Evolutionary conservation across 1,140 invertebrate genomes (phyloP), one percentile per base, ranked within the genome.

Genomic region (Trichonephila clavipes): DNA sequence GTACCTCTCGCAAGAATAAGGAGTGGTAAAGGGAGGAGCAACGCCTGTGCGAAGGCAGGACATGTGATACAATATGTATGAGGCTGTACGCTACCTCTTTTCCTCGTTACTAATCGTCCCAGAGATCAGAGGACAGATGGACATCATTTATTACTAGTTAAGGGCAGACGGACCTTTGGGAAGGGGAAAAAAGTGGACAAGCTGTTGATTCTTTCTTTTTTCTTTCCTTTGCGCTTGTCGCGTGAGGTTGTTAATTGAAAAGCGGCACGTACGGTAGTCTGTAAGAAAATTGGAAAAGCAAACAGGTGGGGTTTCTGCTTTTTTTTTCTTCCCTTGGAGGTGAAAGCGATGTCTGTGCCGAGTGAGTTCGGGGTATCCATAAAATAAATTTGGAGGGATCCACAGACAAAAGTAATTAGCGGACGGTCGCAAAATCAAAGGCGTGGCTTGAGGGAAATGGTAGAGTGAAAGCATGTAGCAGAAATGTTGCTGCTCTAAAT

Each of bases 111-210:
- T 66, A 88, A 88, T 88, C 59, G 28, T n/a, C 21, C 21, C 24
- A 44, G 61, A 40, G 86, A 88, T 88, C 86, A 88, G 64, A 88
- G 86, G 86, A 88, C 86, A 88, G 19, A 64, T 44, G 86, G 86
- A 88, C 86, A 62, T 88, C 86, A 88, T 88, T 64, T 88, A 88
- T 88, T 88, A 88, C 61, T 34, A 62, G 64, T 88, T 88, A 88
- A 88, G 85, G 85, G 85, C 64, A 87, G 64, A 88, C 40, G 86
- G 86, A 88, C 86, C 40, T 62, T 64, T 6, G 64, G 1, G 34
- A 40, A 28, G 72, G 40, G 19, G n/a, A 28, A 44, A 61, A 21
- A 40, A 21, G 61, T 34, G 51, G 59, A 40, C 34, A 40, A 40
- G 82, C 86, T 40, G 24, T 85, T 51, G 81, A 34, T 83, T 83